Evolutionary conservation across 2,888 invertebrate species (phyloP).

Genomic region (Dicyrtomina minuta): DNA sequence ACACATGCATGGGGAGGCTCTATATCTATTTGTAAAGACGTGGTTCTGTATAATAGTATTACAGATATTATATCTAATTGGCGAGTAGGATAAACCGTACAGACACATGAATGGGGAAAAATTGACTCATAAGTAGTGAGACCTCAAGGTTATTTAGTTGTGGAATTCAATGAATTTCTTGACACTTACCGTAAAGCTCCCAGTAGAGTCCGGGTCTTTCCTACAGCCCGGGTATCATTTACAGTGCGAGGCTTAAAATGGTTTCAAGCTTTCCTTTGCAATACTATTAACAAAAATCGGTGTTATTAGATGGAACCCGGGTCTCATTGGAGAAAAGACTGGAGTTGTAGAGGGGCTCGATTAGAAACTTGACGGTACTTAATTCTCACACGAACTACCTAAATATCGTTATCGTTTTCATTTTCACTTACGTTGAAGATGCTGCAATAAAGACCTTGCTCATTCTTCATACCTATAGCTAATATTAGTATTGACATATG

Average conservation of each 20-base stretch:
- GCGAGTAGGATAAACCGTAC: not conserved
- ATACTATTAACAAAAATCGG: too few relatives aligned
- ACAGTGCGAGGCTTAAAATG: too few relatives aligned
- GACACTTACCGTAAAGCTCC: conserved; percentile 20
- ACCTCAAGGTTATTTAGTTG: conserved; percentile 28
- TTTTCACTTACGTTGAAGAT: conserved; percentile 5
- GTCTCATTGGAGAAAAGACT: too few relatives aligned
- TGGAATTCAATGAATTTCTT: conserved; percentile 19
- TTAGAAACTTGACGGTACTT: too few relatives aligned
- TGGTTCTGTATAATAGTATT: not conserved
- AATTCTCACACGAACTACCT: too few relatives aligned
- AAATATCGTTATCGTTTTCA: too few relatives aligned
- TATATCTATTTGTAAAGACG: not conserved
- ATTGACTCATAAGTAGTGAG: conserved; percentile 30
- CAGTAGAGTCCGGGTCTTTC: not conserved
- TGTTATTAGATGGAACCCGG: too few relatives aligned
- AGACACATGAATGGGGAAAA: conserved; percentile 20
- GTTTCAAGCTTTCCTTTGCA: too few relatives aligned
- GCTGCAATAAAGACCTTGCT: conserved; percentile 21
- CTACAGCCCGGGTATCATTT: not conserved
- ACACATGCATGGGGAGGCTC: too few relatives aligned
- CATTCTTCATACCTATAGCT: too few relatives aligned
- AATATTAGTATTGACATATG: too few relatives aligned
- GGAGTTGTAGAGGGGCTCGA: too few relatives aligned
- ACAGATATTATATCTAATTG: not conserved